phyloP scores from a whole-genome alignment of 2,888 invertebrate species.

The Drosophila leonis region DNA sequence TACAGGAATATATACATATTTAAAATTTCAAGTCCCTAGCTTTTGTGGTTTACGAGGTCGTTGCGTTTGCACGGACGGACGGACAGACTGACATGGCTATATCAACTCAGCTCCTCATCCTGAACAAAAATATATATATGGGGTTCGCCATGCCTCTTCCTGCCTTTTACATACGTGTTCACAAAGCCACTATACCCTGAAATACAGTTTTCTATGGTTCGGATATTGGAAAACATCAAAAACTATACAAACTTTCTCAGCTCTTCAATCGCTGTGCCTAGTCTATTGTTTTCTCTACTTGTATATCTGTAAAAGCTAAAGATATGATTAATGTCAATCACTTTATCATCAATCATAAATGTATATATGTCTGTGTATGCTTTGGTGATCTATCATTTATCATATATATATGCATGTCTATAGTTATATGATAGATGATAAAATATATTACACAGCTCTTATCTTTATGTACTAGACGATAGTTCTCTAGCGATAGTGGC shows the following conservation, averaged over 20 bases:
- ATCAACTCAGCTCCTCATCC: too few species aligned
- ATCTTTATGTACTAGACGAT: background rate
- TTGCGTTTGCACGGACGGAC: too few species aligned
- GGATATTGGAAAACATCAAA: background rate
- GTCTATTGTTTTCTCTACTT: background rate
- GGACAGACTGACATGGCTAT: too few species aligned
- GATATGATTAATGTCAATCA: background rate
- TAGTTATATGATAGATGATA: background rate
- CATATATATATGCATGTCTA: background rate
- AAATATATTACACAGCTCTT: background rate
- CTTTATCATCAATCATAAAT: background rate
- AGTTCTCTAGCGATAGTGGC: background rate
- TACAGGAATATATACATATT: too few species aligned
- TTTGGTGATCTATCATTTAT: background rate
- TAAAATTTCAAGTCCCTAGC: too few species aligned
- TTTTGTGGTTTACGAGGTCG: too few species aligned
- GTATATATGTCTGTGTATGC: background rate
- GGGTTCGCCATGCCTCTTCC: too few species aligned
- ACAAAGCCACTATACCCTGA: too few species aligned
- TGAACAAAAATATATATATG: too few species aligned
- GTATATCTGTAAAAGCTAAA: background rate
- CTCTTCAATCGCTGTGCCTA: background rate
- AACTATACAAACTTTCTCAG: background rate
- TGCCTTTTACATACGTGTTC: too few species aligned
- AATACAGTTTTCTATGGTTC: too few species aligned